Evolutionary conservation across 1,140 invertebrate species (phyloP), one percentile per base, ranked within the genome.

Genomic region (Thrips palmi): DNA sequence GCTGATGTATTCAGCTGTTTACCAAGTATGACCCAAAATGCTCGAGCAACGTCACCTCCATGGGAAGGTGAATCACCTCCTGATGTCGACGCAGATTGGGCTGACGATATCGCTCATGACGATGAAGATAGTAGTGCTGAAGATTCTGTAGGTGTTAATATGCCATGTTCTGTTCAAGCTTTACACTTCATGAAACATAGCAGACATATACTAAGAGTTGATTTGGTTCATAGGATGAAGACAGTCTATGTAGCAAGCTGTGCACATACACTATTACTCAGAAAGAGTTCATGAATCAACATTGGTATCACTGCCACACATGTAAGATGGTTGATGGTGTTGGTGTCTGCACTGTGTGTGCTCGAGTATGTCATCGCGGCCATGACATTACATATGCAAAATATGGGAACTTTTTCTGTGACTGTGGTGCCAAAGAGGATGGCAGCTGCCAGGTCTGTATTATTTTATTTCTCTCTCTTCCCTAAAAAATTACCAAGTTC

Each of bases 341-440:
- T 12, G 94, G 94, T 1, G 89, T 97, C 8, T 98, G 94, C 56
- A 89, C 87, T 0, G 79, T 97, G 1, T 98, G 93, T 63, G 93
- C 92, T 2, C 68, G 86, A 39, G 92, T 97, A 2, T 98, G 93
- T 53, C 93, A 97, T 55, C 76, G 83, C 43, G 86, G 84, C 10
- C 92, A 97, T 56, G 93, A 97, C 55, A 74, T 98, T 0, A 93
- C 89, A 1, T 97, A 97, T 58, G 86, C 92, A 14, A 98, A 97
- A 56, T 93, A 85, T 56, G 93, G 92, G 2, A 94, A 93, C 46
- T 98, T 98, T 64, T 97, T 97, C 61, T 98, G 93, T 55, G 92
- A 98, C 56, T 98, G 93, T 59, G 93, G 93, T 3, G 91, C 88
- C 5, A 93, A 93, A 57, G 85, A 91, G 44, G 88, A 93, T 53